Percentiles rank a stretch among this genome's conserved stretches.
Conservation (phyloP, 2,797 vertebrate genomes). For the Peromyscus attwateri region DNA sequence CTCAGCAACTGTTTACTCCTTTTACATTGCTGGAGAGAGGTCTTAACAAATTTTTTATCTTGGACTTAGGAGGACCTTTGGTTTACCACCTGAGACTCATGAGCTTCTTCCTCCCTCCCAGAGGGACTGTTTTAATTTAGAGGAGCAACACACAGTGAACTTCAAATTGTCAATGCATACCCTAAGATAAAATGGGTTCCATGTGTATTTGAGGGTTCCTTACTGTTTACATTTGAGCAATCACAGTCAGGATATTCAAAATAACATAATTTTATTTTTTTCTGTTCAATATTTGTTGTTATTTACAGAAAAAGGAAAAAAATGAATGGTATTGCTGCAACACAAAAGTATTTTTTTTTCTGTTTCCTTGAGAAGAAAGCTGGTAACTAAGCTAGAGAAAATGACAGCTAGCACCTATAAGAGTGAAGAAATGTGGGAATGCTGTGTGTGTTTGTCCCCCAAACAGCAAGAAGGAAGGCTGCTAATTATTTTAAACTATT, state of each 20-base stretch:
- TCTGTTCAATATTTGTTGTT: background rate
- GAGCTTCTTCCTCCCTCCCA: too few species aligned
- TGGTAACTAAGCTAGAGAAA: conserved; percentile 4
- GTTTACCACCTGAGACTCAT: background rate
- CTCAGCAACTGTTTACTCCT: background rate
- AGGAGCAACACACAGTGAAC: background rate
- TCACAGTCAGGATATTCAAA: conserved; percentile 8
- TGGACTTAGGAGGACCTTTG: background rate
- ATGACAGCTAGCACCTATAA: background rate
- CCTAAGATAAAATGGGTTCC: background rate
- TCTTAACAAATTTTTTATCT: background rate
- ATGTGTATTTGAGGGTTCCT: background rate
- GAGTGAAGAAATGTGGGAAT: conserved; percentile 25
- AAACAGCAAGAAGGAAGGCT: background rate
- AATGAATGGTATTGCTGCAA: background rate
- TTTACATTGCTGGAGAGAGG: background rate
- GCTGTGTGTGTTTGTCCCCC: background rate
- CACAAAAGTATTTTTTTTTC: background rate
- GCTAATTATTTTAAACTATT: background rate
- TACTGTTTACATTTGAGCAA: conserved; percentile 27
- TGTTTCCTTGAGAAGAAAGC: background rate
- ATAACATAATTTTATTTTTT: conserved; percentile 42
- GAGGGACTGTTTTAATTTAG: background rate
- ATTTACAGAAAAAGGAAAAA: conserved; percentile 20
- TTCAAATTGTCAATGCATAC: conserved; percentile 29